Evolutionary conservation across 2,113 vertebrate species (phyloP).

Genomic region (Chaetops frenatus): DNA sequence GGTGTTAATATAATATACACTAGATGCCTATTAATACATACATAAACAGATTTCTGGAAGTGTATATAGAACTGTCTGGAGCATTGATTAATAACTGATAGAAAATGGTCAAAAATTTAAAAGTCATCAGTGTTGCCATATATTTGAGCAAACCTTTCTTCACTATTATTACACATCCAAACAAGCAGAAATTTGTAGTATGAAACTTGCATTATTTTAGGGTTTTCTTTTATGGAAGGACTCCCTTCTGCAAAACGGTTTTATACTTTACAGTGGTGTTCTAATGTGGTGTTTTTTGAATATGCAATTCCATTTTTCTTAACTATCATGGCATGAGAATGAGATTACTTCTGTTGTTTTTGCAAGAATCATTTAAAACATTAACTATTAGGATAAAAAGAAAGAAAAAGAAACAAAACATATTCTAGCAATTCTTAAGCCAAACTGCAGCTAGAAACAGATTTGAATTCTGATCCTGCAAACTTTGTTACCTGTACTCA

Average conservation of each 20-base stretch:
- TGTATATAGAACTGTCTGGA: neutral
- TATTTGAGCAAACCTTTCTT: neutral
- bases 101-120: neutral
- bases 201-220: neutral
- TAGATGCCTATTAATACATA: neutral
- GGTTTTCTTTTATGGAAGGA: neutral
- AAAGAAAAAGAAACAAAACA: neutral
- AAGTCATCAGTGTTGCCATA: neutral
- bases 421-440: neutral
- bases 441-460: conserved; percentile 14
- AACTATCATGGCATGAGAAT: neutral
- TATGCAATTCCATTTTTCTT: neutral
- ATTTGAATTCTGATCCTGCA: neutral
- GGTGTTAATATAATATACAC: neutral
- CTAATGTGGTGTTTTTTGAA: neutral
- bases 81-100: neutral
- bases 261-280: neutral
- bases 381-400: neutral
- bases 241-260: neutral
- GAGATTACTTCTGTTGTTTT: neutral
- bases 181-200: neutral
- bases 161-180: neutral
- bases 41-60: neutral
- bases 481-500: conserved; percentile 40
- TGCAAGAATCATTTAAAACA: neutral